These are phyloP conservation scores for Panopea generosa DNA, from an alignment of 2,888 invertebrate species.

Conservation along the genomic window DNA sequence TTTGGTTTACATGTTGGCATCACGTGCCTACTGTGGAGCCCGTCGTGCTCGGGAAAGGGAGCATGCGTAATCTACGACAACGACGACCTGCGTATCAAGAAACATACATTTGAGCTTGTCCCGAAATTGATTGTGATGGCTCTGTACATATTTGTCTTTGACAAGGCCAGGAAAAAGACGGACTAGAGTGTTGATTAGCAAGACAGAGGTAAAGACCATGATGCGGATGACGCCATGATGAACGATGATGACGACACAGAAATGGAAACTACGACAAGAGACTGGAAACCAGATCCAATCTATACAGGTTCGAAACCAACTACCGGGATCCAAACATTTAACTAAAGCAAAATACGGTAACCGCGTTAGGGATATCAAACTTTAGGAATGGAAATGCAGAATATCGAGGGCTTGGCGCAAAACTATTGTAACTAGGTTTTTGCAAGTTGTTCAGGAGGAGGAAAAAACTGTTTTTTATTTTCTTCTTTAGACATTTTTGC, in stretches of 20 bases:
- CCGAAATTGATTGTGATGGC: conserved; percentile 33
- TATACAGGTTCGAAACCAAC: conserved; percentile 30
- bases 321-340: no score
- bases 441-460: no score
- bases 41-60: conserved; percentile 65
- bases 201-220: conserved; percentile 14
- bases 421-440: no score
- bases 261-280: conserved; percentile 24
- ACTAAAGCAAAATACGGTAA: no score
- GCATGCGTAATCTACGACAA: conserved; percentile 74
- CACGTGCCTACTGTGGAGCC: conserved; percentile 69
- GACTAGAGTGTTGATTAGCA: conserved; percentile 57
- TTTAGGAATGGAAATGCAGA: no score
- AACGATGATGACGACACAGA: conserved; percentile 18
- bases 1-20: conserved; percentile 70
- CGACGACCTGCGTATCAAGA: conserved; percentile 60
- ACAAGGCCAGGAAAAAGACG: conserved; percentile 46
- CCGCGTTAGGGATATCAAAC: no score
- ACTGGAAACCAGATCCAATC: conserved; percentile 42
- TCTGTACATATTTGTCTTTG: conserved; percentile 44
- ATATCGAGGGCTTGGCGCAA: no score
- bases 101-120: conserved; percentile 43
- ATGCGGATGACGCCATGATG: conserved; percentile 18
- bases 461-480: no score
- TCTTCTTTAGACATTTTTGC: no score